Conservation (phyloP, 1,140 invertebrate genomes). For the Musca vetustissima region DNA sequence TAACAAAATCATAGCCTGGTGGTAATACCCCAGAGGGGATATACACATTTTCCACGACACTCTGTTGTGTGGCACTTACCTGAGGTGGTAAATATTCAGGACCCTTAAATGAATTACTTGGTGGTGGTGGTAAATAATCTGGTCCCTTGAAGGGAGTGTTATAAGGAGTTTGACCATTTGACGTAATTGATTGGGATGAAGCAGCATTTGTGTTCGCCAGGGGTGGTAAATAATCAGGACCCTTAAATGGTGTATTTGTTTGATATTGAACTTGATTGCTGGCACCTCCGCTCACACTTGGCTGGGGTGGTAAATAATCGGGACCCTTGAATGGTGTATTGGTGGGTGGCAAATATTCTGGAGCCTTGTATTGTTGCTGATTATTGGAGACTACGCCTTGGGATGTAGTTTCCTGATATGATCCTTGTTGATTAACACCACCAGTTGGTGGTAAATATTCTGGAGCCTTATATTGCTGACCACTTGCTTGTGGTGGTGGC, state of each 20-base stretch:
- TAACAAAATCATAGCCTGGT: slow-evolving; percentile 40
- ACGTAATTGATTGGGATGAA: slow-evolving; percentile 9
- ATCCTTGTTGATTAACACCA: not conserved
- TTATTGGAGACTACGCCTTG: not conserved
- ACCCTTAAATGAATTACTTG: not conserved
- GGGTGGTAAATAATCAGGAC: slow-evolving; percentile 32
- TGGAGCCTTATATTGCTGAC: not conserved
- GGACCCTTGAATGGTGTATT: slow-evolving; percentile 24
- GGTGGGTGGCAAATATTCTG: not conserved
- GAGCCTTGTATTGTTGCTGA: slow-evolving; percentile 19
- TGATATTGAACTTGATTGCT: not conserved
- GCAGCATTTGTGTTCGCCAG: slow-evolving; percentile 8
- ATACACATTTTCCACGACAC: slow-evolving; percentile 36
- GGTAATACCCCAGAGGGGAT: slow-evolving; percentile 30
- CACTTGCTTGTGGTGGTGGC: slow-evolving; percentile 15
- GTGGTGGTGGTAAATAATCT: slow-evolving; percentile 32
- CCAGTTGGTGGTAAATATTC: slow-evolving; percentile 5
- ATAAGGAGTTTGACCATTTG: slow-evolving; percentile 3
- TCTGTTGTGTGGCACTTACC: not conserved
- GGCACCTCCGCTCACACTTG: not conserved
- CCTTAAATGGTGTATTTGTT: slow-evolving; percentile 14
- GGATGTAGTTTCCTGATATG: not conserved
- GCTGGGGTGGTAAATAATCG: slow-evolving; percentile 36
- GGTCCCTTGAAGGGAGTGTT: slow-evolving; percentile 27
- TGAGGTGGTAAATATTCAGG: slow-evolving; percentile 31